phyloP scores from a whole-genome alignment of 2,888 invertebrate species.

The Epinotia demarniana region DNA sequence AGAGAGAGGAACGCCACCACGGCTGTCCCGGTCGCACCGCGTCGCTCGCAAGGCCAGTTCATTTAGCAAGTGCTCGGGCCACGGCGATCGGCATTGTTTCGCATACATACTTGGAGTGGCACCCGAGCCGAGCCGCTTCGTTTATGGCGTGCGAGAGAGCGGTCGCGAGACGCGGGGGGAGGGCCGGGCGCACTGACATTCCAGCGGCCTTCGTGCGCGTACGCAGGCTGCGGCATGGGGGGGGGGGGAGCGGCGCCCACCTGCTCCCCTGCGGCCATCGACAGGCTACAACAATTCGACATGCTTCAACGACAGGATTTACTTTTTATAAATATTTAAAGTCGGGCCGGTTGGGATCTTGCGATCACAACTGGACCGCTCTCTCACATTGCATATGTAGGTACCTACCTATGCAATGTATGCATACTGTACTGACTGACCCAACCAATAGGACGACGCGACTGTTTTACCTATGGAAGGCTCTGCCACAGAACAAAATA shows the following conservation, averaged over 20 bases:
- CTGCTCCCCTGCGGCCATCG: constrained; percentile 29
- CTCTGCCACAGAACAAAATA: too few relatives aligned
- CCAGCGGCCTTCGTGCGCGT: constrained; percentile 22
- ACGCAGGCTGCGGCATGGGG: constrained; percentile 1
- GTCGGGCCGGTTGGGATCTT: neutral
- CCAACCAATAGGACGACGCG: too few relatives aligned
- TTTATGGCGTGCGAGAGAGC: constrained; percentile 1
- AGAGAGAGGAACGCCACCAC: constrained; percentile 8
- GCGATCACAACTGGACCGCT: constrained; percentile 1
- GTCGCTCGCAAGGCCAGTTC: constrained; percentile 35
- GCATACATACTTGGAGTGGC: constrained; percentile 38
- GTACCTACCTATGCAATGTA: too few relatives aligned
- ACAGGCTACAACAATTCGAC: neutral
- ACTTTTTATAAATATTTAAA: constrained; percentile 1
- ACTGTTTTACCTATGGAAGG: too few relatives aligned
- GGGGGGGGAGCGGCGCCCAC: constrained; percentile 24
- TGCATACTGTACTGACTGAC: too few relatives aligned
- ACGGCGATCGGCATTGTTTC: constrained; percentile 43
- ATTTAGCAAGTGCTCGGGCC: constrained; percentile 39
- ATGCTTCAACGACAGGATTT: neutral
- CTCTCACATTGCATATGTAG: neutral
- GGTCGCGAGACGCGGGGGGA: neutral
- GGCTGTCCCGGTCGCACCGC: constrained; percentile 1
- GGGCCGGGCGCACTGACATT: constrained; percentile 35
- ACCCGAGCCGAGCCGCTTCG: constrained; percentile 3